A percentile compares a stretch with the other conserved stretches of the same genome.
Evolutionary conservation across 2,888 invertebrate genomes (phyloP).

Genomic region (Noctua fimbriata): DNA sequence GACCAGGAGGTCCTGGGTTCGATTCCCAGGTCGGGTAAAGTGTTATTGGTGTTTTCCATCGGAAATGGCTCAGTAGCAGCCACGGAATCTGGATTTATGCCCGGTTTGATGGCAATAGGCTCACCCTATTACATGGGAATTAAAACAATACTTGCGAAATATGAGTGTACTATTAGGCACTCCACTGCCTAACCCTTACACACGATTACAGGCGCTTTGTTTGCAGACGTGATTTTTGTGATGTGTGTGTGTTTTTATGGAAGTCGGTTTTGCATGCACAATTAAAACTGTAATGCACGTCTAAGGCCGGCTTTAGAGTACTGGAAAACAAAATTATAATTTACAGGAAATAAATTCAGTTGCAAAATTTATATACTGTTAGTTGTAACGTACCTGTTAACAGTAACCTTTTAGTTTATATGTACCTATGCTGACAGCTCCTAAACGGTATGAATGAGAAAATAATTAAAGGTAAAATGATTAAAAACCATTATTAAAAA

Average conservation of each 20-base stretch:
- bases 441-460: conserved; percentile 2
- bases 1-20: no score
- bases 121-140: no score
- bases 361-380: conserved; percentile 13
- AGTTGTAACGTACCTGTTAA: background rate
- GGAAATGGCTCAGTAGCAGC: no score
- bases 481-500: background rate
- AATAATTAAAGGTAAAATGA: conserved; percentile 15
- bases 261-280: background rate
- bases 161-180: no score
- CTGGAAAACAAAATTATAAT: conserved; percentile 6
- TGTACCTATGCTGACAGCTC: background rate
- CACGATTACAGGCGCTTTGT: no score
- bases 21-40: no score
- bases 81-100: no score
- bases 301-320: background rate
- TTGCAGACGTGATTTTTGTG: no score
- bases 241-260: background rate
- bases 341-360: background rate
- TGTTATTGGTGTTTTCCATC: no score
- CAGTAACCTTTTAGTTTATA: background rate
- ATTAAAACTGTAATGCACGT: background rate
- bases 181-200: no score
- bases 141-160: no score
- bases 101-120: no score